phyloP scores from a whole-genome alignment of 2,113 vertebrate species.

The Osmerus mordax region DNA sequence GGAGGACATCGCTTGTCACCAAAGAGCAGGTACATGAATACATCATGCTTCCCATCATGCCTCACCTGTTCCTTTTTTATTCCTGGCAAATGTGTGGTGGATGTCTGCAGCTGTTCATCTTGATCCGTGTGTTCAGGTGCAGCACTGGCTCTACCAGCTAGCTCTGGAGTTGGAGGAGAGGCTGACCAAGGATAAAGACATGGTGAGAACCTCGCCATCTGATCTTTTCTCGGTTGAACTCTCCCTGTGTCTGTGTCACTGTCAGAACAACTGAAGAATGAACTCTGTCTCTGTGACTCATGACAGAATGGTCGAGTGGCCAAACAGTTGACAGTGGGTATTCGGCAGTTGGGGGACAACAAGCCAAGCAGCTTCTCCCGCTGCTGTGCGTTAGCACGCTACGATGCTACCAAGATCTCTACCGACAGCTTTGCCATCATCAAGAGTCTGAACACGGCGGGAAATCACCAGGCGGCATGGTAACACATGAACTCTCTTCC shows the following conservation, averaged over 20 bases:
- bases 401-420: slow-evolving; percentile 84
- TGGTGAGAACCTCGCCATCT: slow-evolving; percentile 68
- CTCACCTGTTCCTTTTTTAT: not conserved
- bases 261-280: not conserved
- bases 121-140: slow-evolving; percentile 73
- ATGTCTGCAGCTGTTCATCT: not conserved
- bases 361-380: slow-evolving; percentile 77
- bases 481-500: slow-evolving; percentile 53
- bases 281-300: not conserved
- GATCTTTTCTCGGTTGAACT: not conserved
- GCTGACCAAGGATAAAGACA: slow-evolving; percentile 84
- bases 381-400: slow-evolving; percentile 82
- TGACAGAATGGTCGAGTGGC: slow-evolving; percentile 87
- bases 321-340: slow-evolving; percentile 79
- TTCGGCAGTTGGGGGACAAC: slow-evolving; percentile 79
- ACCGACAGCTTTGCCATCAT: slow-evolving; percentile 83
- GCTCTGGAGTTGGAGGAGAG: slow-evolving; percentile 91
- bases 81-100: not conserved
- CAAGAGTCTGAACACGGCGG: slow-evolving; percentile 84
- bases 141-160: slow-evolving; percentile 91
- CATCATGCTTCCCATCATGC: not conserved
- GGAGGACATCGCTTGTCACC: slow-evolving; percentile 80
- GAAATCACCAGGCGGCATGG: slow-evolving; percentile 84
- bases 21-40: slow-evolving; percentile 77
- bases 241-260: not conserved